Conservation (phyloP, 2,113 vertebrate genomes). For the Mesitornis unicolor region DNA sequence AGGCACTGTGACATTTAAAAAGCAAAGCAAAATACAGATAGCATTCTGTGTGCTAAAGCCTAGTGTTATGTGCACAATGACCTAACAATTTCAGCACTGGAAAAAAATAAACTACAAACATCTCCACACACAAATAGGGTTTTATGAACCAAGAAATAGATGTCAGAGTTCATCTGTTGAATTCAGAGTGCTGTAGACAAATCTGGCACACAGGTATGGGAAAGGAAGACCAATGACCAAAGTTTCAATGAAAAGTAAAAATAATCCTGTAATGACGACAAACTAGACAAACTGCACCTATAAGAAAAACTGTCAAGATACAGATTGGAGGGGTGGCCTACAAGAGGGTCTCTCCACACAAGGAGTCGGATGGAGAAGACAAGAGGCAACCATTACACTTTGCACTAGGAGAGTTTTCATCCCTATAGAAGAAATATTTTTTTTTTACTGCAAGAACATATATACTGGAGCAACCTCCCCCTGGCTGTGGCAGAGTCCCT, state of each 20-base stretch:
- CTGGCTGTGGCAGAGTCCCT: not conserved
- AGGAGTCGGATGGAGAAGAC: not conserved
- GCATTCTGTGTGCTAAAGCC: not conserved
- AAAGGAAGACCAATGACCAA: not conserved
- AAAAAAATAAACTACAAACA: not conserved
- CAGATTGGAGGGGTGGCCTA: not conserved
- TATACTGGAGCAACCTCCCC: not conserved
- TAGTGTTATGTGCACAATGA: not conserved
- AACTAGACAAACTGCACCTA: not conserved
- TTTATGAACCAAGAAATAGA: not conserved
- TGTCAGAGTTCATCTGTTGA: not conserved
- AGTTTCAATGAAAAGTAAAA: not conserved
- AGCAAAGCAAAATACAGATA: not conserved
- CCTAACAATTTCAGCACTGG: not conserved
- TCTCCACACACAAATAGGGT: not conserved
- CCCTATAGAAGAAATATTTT: not conserved
- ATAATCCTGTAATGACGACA: not conserved
- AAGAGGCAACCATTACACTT: not conserved
- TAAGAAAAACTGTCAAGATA: not conserved
- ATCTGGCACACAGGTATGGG: not conserved
- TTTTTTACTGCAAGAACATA: not conserved
- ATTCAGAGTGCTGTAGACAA: not conserved
- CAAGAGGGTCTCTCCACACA: not conserved
- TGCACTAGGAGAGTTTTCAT: not conserved
- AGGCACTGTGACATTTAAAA: constrained; percentile 7